phyloP scores from a whole-genome alignment of 2,888 invertebrate species.

The Theodoxus fluviatilis region DNA sequence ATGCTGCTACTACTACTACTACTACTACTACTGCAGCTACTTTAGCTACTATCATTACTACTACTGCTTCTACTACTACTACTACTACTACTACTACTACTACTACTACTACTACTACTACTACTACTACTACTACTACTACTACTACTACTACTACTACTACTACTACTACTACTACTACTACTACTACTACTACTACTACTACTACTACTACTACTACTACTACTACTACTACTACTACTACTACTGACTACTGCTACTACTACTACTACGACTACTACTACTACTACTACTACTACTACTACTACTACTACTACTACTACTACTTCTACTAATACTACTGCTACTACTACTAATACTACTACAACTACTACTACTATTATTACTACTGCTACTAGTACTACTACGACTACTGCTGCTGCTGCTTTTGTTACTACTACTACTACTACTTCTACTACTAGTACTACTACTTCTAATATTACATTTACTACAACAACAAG shows the following conservation, averaged over 20 bases:
- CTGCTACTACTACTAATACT: background rate
- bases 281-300: slow-evolving; percentile 2
- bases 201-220: background rate
- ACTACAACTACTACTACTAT: background rate
- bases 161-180: slow-evolving; percentile 19
- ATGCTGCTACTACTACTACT: slow-evolving; percentile 2
- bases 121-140: slow-evolving; percentile 19
- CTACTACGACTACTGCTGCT: background rate
- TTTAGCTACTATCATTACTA: slow-evolving; percentile 3
- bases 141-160: slow-evolving; percentile 17
- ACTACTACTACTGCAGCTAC: background rate
- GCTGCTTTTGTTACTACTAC: background rate
- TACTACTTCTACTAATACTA: background rate
- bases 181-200: slow-evolving; percentile 19
- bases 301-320: slow-evolving; percentile 2
- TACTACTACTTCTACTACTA: background rate
- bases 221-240: background rate
- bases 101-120: slow-evolving; percentile 18
- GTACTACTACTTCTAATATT: background rate
- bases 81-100: background rate
- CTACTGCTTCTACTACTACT: background rate
- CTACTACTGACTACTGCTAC: background rate
- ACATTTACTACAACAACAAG: background rate
- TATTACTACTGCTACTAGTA: background rate
- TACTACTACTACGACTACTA: background rate